phyloP scores from a whole-genome alignment of 2,888 invertebrate genomes.

The Aspidiotus rigidus region DNA sequence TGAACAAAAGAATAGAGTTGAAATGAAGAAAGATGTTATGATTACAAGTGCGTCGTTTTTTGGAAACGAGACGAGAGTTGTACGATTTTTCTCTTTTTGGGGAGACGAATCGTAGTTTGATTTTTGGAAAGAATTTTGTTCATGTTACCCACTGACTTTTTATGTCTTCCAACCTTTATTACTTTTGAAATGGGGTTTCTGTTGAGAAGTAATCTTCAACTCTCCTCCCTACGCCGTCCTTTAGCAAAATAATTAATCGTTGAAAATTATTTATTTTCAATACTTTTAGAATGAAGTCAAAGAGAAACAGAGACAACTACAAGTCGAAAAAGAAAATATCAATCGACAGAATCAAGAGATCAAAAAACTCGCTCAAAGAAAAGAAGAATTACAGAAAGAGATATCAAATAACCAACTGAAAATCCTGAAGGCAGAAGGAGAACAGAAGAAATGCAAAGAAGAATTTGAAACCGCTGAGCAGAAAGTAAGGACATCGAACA shows the following conservation, averaged over 20 bases:
- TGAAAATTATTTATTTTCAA: background rate
- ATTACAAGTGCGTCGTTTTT: too few species aligned
- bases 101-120: too few species aligned
- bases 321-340: conserved; percentile 20
- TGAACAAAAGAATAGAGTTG: too few species aligned
- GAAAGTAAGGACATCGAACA: background rate
- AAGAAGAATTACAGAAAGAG: conserved; percentile 27
- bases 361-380: conserved; percentile 26
- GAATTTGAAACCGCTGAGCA: conserved; percentile 17
- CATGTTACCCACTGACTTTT: too few species aligned
- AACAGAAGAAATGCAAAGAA: conserved; percentile 15
- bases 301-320: conserved; percentile 7
- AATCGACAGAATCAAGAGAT: conserved; percentile 35
- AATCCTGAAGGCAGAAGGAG: conserved; percentile 28
- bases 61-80: too few species aligned
- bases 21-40: too few species aligned
- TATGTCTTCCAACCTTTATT: too few species aligned
- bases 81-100: too few species aligned
- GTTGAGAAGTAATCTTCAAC: background rate
- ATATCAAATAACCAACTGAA: conserved; percentile 28
- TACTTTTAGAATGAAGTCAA: conserved; percentile 5
- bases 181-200: background rate
- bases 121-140: too few species aligned
- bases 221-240: background rate
- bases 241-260: too few species aligned